Conservation (phyloP, 2,113 vertebrate species). For the Rhea americana region DNA sequence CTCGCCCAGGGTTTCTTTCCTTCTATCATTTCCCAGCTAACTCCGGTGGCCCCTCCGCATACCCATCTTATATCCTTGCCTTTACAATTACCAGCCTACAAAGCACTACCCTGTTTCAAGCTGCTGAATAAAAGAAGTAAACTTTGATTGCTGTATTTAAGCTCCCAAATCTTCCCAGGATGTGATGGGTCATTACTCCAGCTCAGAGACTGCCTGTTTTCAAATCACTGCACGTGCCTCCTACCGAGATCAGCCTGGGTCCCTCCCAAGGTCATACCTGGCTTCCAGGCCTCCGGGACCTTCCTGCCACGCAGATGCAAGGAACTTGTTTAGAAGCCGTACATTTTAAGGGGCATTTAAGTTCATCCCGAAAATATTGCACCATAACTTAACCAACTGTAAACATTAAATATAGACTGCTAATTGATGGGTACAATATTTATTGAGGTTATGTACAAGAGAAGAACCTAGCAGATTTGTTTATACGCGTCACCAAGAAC, state of each 20-base stretch:
- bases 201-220: not conserved
- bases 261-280: not conserved
- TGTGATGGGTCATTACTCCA: not conserved
- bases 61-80: not conserved
- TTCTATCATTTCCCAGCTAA: not conserved
- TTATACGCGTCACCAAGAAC: not conserved
- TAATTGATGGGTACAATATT: conserved; percentile 56
- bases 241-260: not conserved
- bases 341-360: not conserved
- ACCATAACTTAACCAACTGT: conserved; percentile 35
- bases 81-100: not conserved
- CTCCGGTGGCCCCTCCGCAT: not conserved
- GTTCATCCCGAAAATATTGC: conserved; percentile 1
- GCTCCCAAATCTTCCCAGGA: not conserved
- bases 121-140: not conserved
- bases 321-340: not conserved
- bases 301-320: not conserved
- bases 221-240: conserved; percentile 9
- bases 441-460: conserved; percentile 19
- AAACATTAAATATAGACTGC: conserved; percentile 24
- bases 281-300: not conserved
- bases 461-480: conserved; percentile 46
- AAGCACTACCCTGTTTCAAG: not conserved
- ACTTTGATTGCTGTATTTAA: not conserved
- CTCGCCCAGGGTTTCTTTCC: not conserved